These are phyloP conservation scores for Stenurella melanura DNA, from an alignment of 2,888 invertebrate species.

Conservation along the genomic window DNA sequence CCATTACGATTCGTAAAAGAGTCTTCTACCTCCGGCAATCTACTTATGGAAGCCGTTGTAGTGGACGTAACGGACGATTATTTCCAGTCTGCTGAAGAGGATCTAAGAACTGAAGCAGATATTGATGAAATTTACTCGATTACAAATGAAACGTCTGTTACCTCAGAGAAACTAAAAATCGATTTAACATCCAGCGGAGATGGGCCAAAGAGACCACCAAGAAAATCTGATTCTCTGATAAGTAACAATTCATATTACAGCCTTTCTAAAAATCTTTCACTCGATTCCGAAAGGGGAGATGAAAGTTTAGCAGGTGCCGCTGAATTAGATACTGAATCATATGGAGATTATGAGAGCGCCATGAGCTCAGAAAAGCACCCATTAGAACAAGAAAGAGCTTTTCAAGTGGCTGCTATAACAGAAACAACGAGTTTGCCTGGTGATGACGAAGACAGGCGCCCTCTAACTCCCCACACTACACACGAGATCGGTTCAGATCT, in stretches of 20 bases:
- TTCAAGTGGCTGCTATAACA: conserved; percentile 71
- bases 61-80: conserved; percentile 92
- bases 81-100: conserved; percentile 87
- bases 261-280: conserved; percentile 78
- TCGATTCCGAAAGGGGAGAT: conserved; percentile 76
- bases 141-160: conserved; percentile 81
- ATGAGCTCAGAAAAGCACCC: conserved; percentile 75
- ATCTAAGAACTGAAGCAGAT: conserved; percentile 89
- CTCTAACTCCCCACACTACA: conserved; percentile 70
- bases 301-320: conserved; percentile 73
- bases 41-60: conserved; percentile 93
- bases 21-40: conserved; percentile 90
- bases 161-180: conserved; percentile 76
- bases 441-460: conserved; percentile 66
- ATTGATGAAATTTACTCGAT: conserved; percentile 88
- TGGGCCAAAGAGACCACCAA: conserved; percentile 77
- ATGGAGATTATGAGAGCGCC: conserved; percentile 81
- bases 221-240: conserved; percentile 80
- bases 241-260: conserved; percentile 77
- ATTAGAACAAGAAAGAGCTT: conserved; percentile 66
- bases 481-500: conserved; percentile 73
- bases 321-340: conserved; percentile 79
- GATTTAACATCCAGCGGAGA: conserved; percentile 74
- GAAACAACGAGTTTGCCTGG: conserved; percentile 71
- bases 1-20: conserved; percentile 92